Percentiles rank a stretch among this genome's conserved stretches.
Conservation (phyloP, 2,888 invertebrate species). For the Calameuta pallipes region DNA sequence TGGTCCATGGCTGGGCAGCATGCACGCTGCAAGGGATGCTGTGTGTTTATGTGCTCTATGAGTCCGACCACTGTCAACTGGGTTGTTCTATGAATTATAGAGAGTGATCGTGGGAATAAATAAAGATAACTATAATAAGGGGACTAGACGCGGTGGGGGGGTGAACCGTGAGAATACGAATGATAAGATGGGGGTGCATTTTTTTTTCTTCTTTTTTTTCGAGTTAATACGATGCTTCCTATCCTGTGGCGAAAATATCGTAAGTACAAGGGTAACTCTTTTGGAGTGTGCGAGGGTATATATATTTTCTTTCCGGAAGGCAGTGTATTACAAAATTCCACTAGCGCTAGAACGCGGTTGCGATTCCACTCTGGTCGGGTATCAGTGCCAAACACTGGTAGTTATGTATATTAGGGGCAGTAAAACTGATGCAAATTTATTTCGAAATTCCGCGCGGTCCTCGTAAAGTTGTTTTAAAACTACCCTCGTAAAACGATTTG, state of each 20-base stretch:
- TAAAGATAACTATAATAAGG: background rate
- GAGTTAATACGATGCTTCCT: background rate
- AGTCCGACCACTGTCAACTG: constrained; percentile 42
- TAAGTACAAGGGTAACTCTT: background rate
- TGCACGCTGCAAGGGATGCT: constrained; percentile 38
- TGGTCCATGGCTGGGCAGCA: constrained; percentile 22
- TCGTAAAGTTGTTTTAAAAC: constrained; percentile 60
- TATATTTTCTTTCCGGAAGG: constrained; percentile 40
- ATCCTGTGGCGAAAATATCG: background rate
- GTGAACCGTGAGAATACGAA: background rate
- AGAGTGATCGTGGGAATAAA: background rate
- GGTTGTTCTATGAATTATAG: constrained; percentile 40
- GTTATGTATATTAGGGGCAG: constrained; percentile 59
- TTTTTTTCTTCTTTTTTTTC: background rate
- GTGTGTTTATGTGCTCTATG: constrained; percentile 45
- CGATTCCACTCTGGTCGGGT: constrained; percentile 34
- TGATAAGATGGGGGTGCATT: background rate
- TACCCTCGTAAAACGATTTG: constrained; percentile 62
- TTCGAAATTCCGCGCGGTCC: constrained; percentile 55
- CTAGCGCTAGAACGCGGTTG: constrained; percentile 22
- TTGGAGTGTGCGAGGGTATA: constrained; percentile 26
- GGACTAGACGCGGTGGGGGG: background rate
- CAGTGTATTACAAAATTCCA: constrained; percentile 31
- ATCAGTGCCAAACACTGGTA: constrained; percentile 61
- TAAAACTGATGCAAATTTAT: constrained; percentile 64